phyloP scores from a whole-genome alignment of 2,888 invertebrate genomes.

The Dasypolia templi region DNA sequence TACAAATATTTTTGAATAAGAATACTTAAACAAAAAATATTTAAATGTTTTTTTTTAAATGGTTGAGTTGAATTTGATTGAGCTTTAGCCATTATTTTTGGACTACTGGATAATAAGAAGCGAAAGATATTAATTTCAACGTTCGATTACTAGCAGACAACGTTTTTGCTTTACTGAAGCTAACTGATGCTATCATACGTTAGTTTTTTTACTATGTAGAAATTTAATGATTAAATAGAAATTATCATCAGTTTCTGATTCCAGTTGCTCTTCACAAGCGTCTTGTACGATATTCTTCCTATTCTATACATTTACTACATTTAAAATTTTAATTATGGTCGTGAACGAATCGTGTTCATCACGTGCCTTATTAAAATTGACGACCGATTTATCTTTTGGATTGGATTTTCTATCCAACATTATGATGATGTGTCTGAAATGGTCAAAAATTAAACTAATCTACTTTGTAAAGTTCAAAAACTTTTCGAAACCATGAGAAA shows the following conservation, averaged over 20 bases:
- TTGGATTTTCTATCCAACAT: slow-evolving; percentile 5
- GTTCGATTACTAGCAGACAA: background rate
- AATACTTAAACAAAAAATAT: too few relatives aligned
- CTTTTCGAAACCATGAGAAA: slow-evolving; percentile 4
- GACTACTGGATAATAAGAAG: background rate
- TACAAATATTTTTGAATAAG: too few relatives aligned
- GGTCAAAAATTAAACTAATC: background rate
- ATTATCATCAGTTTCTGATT: background rate
- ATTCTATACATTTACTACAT: slow-evolving; percentile 15
- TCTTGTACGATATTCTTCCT: background rate
- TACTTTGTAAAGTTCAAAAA: slow-evolving; percentile 5
- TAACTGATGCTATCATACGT: background rate
- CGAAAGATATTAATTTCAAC: background rate
- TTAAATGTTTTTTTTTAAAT: too few relatives aligned
- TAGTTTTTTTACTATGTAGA: too few relatives aligned
- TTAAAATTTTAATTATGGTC: slow-evolving; percentile 32
- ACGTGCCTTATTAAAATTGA: slow-evolving; percentile 24
- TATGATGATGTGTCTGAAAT: too few relatives aligned
- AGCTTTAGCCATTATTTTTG: background rate
- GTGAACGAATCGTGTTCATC: slow-evolving; percentile 4
- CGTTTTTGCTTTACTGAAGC: background rate
- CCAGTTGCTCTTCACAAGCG: background rate
- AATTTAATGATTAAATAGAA: too few relatives aligned
- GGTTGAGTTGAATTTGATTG: too few relatives aligned
- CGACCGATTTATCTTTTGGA: background rate